A percentile compares a stretch with the other conserved stretches of the same genome.
These are phyloP conservation scores for Microtus montanus DNA, from an alignment of 2,113 vertebrate species.

Conservation along the genomic window DNA sequence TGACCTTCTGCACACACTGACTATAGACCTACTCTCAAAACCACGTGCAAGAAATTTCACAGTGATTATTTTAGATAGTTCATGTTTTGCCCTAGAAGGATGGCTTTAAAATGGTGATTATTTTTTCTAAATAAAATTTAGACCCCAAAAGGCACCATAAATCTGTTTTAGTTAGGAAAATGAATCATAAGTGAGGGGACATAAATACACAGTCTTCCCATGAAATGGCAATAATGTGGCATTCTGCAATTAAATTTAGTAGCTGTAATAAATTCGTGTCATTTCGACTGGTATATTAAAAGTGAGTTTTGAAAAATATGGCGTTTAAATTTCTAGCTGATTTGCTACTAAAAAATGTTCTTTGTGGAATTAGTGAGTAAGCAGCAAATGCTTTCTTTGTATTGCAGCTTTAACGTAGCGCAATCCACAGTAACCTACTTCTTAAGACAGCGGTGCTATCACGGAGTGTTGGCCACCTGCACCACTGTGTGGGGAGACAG, in stretches of 20 bases:
- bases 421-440: conserved; percentile 80
- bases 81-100: background rate
- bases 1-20: background rate
- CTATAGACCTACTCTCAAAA: conserved; percentile 30
- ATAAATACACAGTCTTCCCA: conserved; percentile 22
- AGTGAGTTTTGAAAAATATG: conserved; percentile 47
- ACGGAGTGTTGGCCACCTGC: conserved; percentile 74
- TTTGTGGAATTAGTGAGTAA: conserved; percentile 45
- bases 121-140: conserved; percentile 11
- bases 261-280: conserved; percentile 3
- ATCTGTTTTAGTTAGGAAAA: conserved; percentile 53
- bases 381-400: conserved; percentile 76
- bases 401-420: conserved; percentile 90
- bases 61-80: conserved; percentile 37
- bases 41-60: background rate
- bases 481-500: conserved; percentile 55
- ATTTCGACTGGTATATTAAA: conserved; percentile 47
- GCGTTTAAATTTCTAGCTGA: conserved; percentile 66
- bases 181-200: conserved; percentile 43
- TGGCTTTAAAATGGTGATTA: conserved; percentile 28
- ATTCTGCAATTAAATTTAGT: conserved; percentile 35
- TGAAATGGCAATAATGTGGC: conserved; percentile 17
- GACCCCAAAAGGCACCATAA: background rate
- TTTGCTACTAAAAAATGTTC: conserved; percentile 51
- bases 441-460: conserved; percentile 83